These are phyloP conservation scores for Dinothrombium tinctorium DNA, from an alignment of 1,140 invertebrate species.

Conservation along the genomic window DNA sequence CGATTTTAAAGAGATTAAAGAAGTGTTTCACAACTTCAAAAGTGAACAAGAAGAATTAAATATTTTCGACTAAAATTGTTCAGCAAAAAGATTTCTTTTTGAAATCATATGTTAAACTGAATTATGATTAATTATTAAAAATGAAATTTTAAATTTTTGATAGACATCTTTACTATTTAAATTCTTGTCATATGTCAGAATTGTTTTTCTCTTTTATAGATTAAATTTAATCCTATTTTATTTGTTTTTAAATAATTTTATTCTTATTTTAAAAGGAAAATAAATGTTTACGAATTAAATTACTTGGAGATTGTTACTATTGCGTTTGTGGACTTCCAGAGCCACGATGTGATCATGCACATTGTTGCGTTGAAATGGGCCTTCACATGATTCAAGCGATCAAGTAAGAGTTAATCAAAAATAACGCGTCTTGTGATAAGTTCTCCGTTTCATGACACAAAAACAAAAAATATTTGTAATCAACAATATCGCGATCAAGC, in stretches of 20 bases:
- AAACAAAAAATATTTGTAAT: background rate
- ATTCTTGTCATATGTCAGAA: background rate
- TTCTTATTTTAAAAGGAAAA: conserved; percentile 38
- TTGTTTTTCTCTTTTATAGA: no score
- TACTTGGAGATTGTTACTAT: conserved; percentile 89
- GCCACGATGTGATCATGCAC: conserved; percentile 65
- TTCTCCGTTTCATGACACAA: background rate
- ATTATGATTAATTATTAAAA: no score
- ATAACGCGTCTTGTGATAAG: conserved; percentile 4
- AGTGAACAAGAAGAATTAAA: no score
- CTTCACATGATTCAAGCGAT: conserved; percentile 85
- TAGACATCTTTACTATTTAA: no score
- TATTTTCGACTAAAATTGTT: no score
- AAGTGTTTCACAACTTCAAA: no score
- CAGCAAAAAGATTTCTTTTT: no score
- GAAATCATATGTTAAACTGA: no score
- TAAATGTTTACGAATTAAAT: conserved; percentile 74
- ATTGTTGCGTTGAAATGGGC: conserved; percentile 88
- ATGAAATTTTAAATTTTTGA: no score
- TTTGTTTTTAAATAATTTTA: background rate
- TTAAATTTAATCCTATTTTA: background rate
- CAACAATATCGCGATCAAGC: no score
- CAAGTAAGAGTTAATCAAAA: conserved; percentile 2
- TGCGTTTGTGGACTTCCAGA: conserved; percentile 65
- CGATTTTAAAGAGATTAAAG: no score